A percentile compares a stretch with the other conserved stretches of the same genome.
phyloP scores from a whole-genome alignment of 2,888 invertebrate species.

The Ophraella communa region DNA sequence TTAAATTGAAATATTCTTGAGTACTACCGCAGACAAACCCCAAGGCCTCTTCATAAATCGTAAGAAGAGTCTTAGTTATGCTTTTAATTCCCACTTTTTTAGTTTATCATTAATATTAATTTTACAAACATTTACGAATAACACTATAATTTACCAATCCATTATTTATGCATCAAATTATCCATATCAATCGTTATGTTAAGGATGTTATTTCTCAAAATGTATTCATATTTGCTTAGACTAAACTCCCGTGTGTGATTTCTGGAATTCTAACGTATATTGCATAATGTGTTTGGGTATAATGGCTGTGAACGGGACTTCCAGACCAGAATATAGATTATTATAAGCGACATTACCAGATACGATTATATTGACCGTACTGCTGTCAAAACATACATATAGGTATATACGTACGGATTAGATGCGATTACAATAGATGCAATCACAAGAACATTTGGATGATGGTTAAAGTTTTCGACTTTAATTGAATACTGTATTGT shows the following conservation, averaged over 20 bases:
- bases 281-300: neutral
- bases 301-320: neutral
- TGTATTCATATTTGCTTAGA: neutral
- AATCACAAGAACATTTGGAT: neutral
- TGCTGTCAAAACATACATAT: neutral
- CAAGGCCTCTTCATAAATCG: too few species aligned
- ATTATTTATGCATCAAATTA: neutral
- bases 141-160: too few species aligned
- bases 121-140: neutral
- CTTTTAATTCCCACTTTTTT: too few species aligned
- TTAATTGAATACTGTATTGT: neutral
- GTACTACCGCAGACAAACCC: too few species aligned
- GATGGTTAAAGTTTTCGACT: neutral
- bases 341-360: neutral
- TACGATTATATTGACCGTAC: neutral
- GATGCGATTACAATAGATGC: neutral
- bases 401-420: neutral
- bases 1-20: too few species aligned
- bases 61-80: too few species aligned
- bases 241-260: conserved; percentile 4
- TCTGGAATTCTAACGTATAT: neutral
- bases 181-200: neutral
- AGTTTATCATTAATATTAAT: too few species aligned
- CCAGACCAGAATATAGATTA: neutral
- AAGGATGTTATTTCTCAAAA: neutral